These are phyloP conservation scores for Cossypha polioptera DNA, from an alignment of 2,797 vertebrate genomes.

Conservation along the genomic window DNA sequence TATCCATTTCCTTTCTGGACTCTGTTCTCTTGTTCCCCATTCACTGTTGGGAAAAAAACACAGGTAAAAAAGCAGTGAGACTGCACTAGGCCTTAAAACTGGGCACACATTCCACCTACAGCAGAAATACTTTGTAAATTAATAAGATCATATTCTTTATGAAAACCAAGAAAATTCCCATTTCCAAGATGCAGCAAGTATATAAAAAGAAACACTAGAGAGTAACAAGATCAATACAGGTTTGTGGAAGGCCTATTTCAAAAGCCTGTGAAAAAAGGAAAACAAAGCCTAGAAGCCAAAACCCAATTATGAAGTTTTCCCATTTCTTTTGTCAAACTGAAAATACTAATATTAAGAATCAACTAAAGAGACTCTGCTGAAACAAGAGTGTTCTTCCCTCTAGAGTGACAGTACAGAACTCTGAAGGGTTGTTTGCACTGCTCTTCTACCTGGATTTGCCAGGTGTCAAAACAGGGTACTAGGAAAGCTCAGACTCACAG, in stretches of 20 bases:
- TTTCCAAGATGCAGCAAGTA: not conserved
- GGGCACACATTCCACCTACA: not conserved
- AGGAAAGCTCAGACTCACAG: not conserved
- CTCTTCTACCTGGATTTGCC: not conserved
- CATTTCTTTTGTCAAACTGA: not conserved
- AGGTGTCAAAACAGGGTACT: not conserved
- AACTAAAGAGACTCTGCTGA: not conserved
- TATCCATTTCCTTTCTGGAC: slow-evolving; percentile 98
- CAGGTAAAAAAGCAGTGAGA: not conserved
- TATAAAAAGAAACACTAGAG: not conserved
- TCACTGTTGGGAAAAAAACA: slow-evolving; percentile 76
- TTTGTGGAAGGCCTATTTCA: not conserved
- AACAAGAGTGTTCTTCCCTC: not conserved
- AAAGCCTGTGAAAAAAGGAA: not conserved
- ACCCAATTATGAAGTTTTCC: fast-evolving
- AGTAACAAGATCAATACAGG: not conserved
- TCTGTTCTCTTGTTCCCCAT: slow-evolving; percentile 93
- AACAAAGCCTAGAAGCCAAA: not conserved
- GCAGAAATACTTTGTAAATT: not conserved
- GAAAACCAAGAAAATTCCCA: not conserved
- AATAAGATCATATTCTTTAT: not conserved
- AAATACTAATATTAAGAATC: not conserved
- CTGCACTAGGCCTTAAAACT: not conserved
- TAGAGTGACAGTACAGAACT: not conserved
- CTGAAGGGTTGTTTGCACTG: not conserved